A percentile compares a stretch with the other conserved stretches of the same genome.
Conservation (phyloP, 1,140 invertebrate genomes). For the Drosophila mayri region DNA sequence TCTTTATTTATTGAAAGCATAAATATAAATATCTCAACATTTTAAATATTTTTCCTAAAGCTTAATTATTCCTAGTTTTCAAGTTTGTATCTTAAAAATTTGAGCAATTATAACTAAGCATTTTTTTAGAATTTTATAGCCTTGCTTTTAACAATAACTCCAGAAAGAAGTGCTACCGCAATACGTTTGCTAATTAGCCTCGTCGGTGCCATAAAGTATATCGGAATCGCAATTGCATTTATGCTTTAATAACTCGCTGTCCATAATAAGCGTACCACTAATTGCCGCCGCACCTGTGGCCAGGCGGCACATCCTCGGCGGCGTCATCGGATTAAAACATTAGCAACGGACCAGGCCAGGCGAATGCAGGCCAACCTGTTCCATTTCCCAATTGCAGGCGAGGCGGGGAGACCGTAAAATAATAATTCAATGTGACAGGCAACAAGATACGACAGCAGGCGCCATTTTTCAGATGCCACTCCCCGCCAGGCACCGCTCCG, state of each 20-base stretch:
- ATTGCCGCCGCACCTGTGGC: conserved; percentile 46
- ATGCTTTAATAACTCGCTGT: conserved; percentile 39
- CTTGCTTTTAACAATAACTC: background rate
- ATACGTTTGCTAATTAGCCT: conserved; percentile 32
- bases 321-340: conserved; percentile 68
- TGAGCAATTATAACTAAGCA: background rate
- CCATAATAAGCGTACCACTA: conserved; percentile 43
- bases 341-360: conserved; percentile 23
- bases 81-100: background rate
- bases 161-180: background rate
- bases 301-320: conserved; percentile 41
- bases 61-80: background rate
- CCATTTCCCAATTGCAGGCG: conserved; percentile 34
- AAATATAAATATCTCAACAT: background rate
- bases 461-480: conserved; percentile 74
- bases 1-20: background rate
- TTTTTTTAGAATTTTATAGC: background rate
- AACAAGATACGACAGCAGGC: conserved; percentile 74
- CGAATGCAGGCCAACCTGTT: conserved; percentile 57
- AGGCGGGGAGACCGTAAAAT: conserved; percentile 64
- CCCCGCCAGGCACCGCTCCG: conserved; percentile 15
- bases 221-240: conserved; percentile 52
- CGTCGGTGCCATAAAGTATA: conserved; percentile 30
- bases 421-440: conserved; percentile 81
- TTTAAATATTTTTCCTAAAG: too few relatives aligned